These are phyloP conservation scores for Eupithecia abbreviata DNA, from an alignment of 2,888 invertebrate species.

Conservation along the genomic window DNA sequence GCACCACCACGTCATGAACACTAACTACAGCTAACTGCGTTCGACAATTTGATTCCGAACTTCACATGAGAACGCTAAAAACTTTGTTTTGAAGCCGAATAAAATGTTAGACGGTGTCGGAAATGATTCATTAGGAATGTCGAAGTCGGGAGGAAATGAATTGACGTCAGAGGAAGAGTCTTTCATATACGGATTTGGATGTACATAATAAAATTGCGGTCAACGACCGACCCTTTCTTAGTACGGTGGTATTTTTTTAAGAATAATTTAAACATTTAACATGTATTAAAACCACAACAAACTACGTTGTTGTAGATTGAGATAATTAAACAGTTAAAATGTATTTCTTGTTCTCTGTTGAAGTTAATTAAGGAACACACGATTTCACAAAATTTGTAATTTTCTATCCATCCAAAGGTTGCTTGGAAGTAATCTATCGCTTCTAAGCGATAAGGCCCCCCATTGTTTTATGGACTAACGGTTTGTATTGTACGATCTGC, in stretches of 20 bases:
- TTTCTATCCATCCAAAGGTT: too few relatives aligned
- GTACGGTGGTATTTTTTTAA: neutral
- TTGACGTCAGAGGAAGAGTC: conserved; percentile 28
- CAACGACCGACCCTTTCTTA: conserved; percentile 1
- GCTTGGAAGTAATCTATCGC: too few relatives aligned
- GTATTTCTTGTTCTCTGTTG: neutral
- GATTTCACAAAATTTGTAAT: neutral
- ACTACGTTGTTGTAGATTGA: too few relatives aligned
- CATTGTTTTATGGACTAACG: too few relatives aligned
- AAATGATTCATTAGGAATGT: conserved; percentile 25
- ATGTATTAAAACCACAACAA: neutral
- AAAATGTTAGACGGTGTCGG: conserved; percentile 26
- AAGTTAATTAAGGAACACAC: neutral
- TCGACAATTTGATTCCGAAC: conserved; percentile 17
- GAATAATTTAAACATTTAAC: neutral
- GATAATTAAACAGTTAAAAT: too few relatives aligned
- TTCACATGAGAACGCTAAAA: conserved; percentile 31
- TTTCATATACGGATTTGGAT: conserved; percentile 5
- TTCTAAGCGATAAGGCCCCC: too few relatives aligned
- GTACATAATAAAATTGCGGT: conserved; percentile 1
- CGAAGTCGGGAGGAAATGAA: conserved; percentile 11
- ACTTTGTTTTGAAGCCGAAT: conserved; percentile 29
- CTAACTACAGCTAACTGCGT: conserved; percentile 25
- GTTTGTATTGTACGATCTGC: too few relatives aligned
- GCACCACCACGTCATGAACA: conserved; percentile 20